Base-by-base conservation (phyloP, 2,797 vertebrate species). In the Stomatorhinus walkeri region DNA sequence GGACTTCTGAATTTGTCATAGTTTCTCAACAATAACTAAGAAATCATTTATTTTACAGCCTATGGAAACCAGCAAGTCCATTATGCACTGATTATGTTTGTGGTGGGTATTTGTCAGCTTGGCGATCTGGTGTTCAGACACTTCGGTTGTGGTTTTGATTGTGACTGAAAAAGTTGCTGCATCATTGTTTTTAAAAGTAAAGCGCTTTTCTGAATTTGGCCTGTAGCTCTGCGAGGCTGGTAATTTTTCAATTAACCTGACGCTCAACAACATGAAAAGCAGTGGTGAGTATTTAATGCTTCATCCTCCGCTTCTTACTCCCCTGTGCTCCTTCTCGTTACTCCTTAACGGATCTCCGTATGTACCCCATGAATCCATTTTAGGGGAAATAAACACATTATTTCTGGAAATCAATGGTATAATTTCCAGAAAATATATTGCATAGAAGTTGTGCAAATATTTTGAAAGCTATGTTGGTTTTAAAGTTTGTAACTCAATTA, bases 221-320 rank as follows among this genome's bases (percentile, higher is more conserved):
- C 81, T 89, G 76, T 92, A 98, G 97, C 91, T 97, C n/a, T 98
- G 97, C 93, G 97, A 98, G 94, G 93, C 95, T 81, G 97, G 97
- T 28, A 97, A 97, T 92, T 97, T 98, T 93, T 98, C 97, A 88
- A 97, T 98, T 89, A 95, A 98, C 2, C 91, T 97, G 93, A 94
- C 94, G 22, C 95, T 98, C 61, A 97, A 94, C 91, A 95, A 94
- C 90, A 43, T 87, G 43, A 87, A 68, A 46, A 87, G 40, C 10
- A 40, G 43, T 1, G 86, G 86, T 87, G 56, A 87, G 86, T 64
- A n/a, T n/a, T 43, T 46, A 43, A 14, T 16, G 56, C 14, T 36
- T 16, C 1, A n/a, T 2, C 6, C 8, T 54, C 84, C 2, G 4
- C 46, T 24, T 1, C 9, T 84, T 84, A 24, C 10, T 16, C 43